Percentiles rank a stretch among this genome's conserved stretches.
Conservation (phyloP, 2,888 invertebrate species). For the Cephus pygmeus region DNA sequence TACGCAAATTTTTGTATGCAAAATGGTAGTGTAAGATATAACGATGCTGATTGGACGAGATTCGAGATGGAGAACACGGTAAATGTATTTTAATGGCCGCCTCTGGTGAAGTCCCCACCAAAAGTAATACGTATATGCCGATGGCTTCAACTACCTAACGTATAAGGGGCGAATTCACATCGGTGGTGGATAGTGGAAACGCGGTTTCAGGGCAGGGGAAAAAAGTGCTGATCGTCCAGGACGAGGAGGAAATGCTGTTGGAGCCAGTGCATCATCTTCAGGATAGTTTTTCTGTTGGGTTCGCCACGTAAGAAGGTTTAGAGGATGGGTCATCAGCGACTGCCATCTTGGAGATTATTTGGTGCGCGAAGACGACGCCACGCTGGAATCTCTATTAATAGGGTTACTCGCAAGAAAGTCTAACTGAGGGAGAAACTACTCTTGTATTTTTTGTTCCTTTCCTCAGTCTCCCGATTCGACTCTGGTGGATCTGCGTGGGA, state of each 20-base stretch:
- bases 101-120: not conserved
- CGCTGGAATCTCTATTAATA: conserved; percentile 3
- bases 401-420: not conserved
- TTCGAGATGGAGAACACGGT: not conserved
- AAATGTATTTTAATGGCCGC: not conserved
- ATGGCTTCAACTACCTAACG: not conserved
- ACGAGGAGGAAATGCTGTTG: not conserved
- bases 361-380: not conserved
- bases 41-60: not conserved
- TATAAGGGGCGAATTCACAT: not conserved
- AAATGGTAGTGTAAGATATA: not conserved
- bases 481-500: not conserved
- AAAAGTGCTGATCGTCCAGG: conserved; percentile 15
- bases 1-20: not conserved
- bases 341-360: not conserved
- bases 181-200: not conserved
- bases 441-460: not conserved
- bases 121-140: not conserved
- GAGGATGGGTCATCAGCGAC: conserved; percentile 6
- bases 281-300: conserved; percentile 3
- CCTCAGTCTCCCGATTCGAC: not conserved
- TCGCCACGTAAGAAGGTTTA: conserved; percentile 13
- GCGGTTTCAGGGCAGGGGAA: not conserved
- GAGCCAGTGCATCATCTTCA: conserved; percentile 12
- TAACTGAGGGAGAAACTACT: not conserved